Percentiles rank a stretch among this genome's conserved stretches.
Evolutionary conservation across 2,797 vertebrate genomes (phyloP).

Genomic region (Anableps anableps): DNA sequence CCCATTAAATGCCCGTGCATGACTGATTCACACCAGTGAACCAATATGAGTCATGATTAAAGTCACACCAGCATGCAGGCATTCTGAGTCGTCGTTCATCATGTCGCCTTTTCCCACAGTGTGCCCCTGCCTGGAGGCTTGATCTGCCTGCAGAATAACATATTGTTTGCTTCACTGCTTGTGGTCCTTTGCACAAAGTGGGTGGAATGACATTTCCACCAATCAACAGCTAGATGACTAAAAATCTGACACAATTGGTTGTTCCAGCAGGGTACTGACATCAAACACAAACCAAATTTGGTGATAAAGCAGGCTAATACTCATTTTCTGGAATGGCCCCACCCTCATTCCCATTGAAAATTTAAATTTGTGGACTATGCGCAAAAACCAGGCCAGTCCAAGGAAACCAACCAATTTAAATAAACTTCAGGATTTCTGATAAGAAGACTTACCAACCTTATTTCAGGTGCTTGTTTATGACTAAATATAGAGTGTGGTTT

Average conservation of each 20-base stretch:
- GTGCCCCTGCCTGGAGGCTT: not conserved
- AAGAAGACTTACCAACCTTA: no score
- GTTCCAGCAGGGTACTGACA: not conserved
- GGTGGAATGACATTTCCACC: not conserved
- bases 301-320: not conserved
- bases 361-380: not conserved
- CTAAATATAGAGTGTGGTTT: no score
- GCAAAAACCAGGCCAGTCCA: not conserved
- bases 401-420: not conserved
- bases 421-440: not conserved
- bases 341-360: not conserved
- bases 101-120: not conserved
- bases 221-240: not conserved
- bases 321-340: not conserved
- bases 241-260: not conserved
- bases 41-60: not conserved
- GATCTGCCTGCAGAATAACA: not conserved
- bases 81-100: not conserved
- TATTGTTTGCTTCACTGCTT: not conserved
- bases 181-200: not conserved
- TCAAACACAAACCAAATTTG: not conserved
- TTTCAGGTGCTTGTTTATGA: no score
- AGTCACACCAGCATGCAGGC: not conserved
- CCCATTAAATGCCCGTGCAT: not conserved
- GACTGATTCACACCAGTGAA: not conserved